Evolutionary conservation across 2,113 vertebrate species (phyloP), one percentile per base, ranked within the genome.

Genomic region (Prunella fulvescens): DNA sequence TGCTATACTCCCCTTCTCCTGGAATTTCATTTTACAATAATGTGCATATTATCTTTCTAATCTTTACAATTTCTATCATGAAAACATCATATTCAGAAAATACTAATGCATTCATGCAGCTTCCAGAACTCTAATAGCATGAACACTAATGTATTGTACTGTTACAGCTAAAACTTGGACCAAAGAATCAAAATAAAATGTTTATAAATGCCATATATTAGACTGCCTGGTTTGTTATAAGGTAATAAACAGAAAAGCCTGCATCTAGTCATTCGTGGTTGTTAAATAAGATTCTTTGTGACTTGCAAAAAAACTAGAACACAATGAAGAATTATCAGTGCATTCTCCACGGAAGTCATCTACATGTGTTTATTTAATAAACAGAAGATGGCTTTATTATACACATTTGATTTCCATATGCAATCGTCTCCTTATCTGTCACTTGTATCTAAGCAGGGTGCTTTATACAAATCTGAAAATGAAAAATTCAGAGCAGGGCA

Each of bases 311-410:
- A 97, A 96, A 86, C 64, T 94, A 91, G 93, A 97, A 97, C 98
- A 96, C 95, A 93, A 93, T 97, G 97, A 98, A 95, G 97, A 98
- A 97, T 98, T 98, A 98, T 97, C 97, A 97, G 96, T 71, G 95
- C 95, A 67, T 96, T 98, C 97, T 94, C 87, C 96, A 95, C 95
- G 81, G 97, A 97, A 97, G 96, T 95, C 96, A 97, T 98, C 97
- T 98, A 97, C 98, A 98, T 97, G 94, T 98, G 97, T 98, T 98
- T 98, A 98, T 98, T 98, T 98, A 98, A 98, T 98, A 98, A 98
- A 98, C 97, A 98, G 97, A 98, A 97, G 97, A 98, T 96, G 98
- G 98, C 97, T 98, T 98, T 96, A 98, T 98, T 98, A 98, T 96
- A 97, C 97, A 97, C 97, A 97, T 97, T 98, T 98, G 97, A 98